These are phyloP conservation scores for Caenorhabditis brenneri DNA, from an alignment of 1,140 invertebrate species.

Conservation along the genomic window DNA sequence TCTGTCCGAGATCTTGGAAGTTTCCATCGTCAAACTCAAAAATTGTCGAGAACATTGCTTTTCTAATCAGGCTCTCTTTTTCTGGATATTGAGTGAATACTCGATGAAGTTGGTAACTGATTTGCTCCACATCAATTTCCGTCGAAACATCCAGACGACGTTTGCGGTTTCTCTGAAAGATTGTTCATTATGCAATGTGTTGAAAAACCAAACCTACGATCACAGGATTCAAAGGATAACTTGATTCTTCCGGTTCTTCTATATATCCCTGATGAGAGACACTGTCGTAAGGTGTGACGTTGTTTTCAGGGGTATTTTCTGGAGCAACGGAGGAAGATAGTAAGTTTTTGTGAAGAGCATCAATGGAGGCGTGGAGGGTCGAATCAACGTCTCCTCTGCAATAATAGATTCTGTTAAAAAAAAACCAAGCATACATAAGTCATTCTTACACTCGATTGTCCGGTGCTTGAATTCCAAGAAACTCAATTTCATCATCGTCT, in stretches of 20 bases:
- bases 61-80: neutral
- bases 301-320: too few species aligned
- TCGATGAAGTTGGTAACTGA: neutral
- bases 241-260: too few species aligned
- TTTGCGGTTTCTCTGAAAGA: neutral
- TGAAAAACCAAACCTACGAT: too few species aligned
- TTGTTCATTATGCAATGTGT: too few species aligned
- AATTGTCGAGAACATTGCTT: neutral
- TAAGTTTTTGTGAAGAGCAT: too few species aligned
- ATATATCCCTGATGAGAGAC: too few species aligned
- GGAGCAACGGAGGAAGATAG: too few species aligned
- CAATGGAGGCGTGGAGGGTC: too few species aligned
- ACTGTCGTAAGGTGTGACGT: too few species aligned
- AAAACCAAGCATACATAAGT: neutral
- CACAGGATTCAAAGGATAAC: too few species aligned
- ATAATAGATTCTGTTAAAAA: neutral
- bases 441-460: neutral
- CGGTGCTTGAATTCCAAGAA: neutral
- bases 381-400: too few species aligned
- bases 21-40: neutral
- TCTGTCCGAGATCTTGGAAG: neutral
- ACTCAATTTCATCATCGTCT: neutral
- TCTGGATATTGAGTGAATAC: neutral
- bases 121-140: neutral
- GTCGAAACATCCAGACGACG: neutral